A percentile compares a stretch with the other conserved stretches of the same genome.
phyloP scores from a whole-genome alignment of 2,113 vertebrate genomes.

The Erpornis zantholeuca region DNA sequence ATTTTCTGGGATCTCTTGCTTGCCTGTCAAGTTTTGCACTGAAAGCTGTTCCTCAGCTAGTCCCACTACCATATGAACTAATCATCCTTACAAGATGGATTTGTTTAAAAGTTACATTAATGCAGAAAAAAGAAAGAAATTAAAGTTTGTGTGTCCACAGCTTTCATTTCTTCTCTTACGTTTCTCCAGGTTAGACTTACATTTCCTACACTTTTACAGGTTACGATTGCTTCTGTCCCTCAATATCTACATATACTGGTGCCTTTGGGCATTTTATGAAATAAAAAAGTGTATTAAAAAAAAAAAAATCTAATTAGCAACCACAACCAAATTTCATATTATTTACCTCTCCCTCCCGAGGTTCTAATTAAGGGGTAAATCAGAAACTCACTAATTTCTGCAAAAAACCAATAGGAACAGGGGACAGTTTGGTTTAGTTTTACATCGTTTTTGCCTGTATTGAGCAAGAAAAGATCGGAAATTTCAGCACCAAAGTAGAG shows the following conservation, averaged over 20 bases:
- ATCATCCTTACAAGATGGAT: not conserved
- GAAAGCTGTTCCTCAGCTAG: conserved; percentile 34
- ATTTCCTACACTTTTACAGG: not conserved
- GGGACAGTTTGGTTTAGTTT: not conserved
- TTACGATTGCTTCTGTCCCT: not conserved
- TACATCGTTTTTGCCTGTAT: accelerated
- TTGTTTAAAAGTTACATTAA: conserved; percentile 20
- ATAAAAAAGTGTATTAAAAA: not conserved
- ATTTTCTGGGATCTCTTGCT: conserved; percentile 32
- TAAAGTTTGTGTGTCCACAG: not conserved
- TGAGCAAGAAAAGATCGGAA: not conserved
- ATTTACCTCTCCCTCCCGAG: not conserved
- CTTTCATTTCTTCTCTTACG: not conserved
- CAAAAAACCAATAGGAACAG: not conserved
- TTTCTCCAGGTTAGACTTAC: not conserved
- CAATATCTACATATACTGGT: not conserved
- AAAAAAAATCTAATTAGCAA: accelerated
- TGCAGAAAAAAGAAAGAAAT: not conserved
- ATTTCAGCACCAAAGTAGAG: not conserved
- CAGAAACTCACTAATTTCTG: not conserved
- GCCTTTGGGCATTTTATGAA: not conserved
- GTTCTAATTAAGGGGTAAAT: not conserved
- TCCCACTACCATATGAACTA: not conserved
- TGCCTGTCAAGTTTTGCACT: conserved; percentile 42
- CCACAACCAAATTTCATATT: not conserved